Evolutionary conservation across 64 coral and sea anemone genomes (phyloP).

Genomic region (Stylophora pistillata): DNA sequence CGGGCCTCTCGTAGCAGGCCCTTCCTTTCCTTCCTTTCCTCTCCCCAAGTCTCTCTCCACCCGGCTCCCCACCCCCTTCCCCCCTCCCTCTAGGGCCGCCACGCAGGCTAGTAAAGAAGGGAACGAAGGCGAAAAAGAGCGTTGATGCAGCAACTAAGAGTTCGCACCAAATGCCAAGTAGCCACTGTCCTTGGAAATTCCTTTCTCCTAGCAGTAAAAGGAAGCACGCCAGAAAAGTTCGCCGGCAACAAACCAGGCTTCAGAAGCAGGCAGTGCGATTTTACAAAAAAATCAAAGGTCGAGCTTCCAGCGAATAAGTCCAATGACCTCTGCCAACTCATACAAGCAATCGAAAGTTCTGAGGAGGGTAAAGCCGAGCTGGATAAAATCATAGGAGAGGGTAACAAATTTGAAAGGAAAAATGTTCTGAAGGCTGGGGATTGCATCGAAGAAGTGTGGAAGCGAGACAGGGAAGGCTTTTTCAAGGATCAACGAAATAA

Average conservation of each 20-base stretch:
- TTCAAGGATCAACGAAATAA: slow-evolving; percentile 45
- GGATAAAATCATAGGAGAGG: slow-evolving; percentile 17
- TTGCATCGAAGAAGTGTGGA: slow-evolving; percentile 19
- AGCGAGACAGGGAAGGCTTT: slow-evolving; percentile 28
- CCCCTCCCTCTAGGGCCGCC: too few relatives aligned
- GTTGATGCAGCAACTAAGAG: too few relatives aligned
- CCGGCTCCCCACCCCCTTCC: too few relatives aligned
- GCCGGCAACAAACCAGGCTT: background rate
- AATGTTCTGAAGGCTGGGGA: slow-evolving; percentile 28
- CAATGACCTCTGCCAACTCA: slow-evolving; percentile 13
- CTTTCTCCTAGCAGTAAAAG: slow-evolving; percentile 2
- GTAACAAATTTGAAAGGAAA: background rate
- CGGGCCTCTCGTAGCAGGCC: too few relatives aligned
- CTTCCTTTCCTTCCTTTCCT: too few relatives aligned
- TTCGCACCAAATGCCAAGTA: too few relatives aligned
- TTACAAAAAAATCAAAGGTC: slow-evolving; percentile 13
- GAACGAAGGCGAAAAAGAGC: too few relatives aligned
- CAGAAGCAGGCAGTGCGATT: background rate
- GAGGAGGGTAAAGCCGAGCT: slow-evolving; percentile 17
- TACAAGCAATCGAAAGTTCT: slow-evolving; percentile 36
- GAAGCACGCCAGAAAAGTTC: background rate
- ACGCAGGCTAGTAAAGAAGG: too few relatives aligned
- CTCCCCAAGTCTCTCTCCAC: too few relatives aligned
- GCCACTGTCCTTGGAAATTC: slow-evolving; percentile 29
- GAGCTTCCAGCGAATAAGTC: slow-evolving; percentile 32